Percentiles rank a stretch among this genome's conserved stretches.
Evolutionary conservation across 2,888 invertebrate genomes (phyloP).

Genomic region (Eilema caniola): DNA sequence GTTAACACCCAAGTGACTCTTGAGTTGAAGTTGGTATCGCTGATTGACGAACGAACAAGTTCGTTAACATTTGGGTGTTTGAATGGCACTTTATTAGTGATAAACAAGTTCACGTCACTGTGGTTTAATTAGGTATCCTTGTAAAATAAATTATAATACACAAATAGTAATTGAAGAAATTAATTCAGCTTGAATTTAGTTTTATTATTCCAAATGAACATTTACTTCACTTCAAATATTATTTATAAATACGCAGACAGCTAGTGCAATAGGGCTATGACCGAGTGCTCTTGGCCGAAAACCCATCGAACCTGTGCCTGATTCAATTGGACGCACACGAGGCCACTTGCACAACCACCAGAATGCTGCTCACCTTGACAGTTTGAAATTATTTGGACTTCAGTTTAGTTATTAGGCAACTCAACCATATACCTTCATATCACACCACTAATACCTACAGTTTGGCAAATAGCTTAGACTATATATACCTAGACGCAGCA

Average conservation of each 20-base stretch:
- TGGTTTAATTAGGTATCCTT: too few species aligned
- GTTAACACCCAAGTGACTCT: too few species aligned
- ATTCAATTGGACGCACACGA: slow-evolving; percentile 61
- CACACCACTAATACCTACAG: not conserved
- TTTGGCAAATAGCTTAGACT: too few species aligned
- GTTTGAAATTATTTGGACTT: slow-evolving; percentile 54
- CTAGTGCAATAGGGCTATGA: not conserved
- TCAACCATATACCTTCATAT: not conserved
- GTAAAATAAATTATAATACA: too few species aligned
- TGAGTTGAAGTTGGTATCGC: too few species aligned
- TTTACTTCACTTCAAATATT: not conserved
- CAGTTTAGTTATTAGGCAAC: slow-evolving; percentile 27
- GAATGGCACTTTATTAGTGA: too few species aligned
- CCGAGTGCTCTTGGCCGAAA: slow-evolving; percentile 61
- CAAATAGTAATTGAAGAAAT: too few species aligned
- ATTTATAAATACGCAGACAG: not conserved
- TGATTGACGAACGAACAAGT: too few species aligned
- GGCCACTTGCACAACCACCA: slow-evolving; percentile 59
- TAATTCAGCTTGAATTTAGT: too few species aligned
- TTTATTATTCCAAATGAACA: not conserved
- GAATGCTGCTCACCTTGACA: slow-evolving; percentile 71
- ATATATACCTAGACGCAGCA: too few species aligned
- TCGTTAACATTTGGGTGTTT: too few species aligned
- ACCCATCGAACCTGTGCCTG: slow-evolving; percentile 64
- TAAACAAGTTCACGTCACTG: too few species aligned